Evolutionary conservation across 2,797 vertebrate species (phyloP).

Genomic region (Liparis tanakae): DNA sequence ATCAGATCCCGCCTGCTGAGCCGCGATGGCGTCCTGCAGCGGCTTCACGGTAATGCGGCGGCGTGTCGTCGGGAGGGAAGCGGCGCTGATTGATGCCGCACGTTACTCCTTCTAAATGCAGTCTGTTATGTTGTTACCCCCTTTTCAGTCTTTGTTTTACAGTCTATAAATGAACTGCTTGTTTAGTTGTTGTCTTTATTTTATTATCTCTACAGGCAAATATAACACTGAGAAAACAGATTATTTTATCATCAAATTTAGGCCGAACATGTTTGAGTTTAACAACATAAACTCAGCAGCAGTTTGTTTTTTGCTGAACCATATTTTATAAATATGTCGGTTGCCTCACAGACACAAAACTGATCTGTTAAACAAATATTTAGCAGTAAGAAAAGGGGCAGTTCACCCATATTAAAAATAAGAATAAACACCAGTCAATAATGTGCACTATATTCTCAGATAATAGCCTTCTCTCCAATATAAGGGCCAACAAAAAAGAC

Average conservation of each 20-base stretch:
- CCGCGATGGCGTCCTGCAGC: constrained; percentile 27
- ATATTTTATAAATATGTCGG: not conserved
- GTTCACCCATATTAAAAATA: not conserved
- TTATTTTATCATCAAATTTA: constrained; percentile 1
- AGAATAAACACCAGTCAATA: not conserved
- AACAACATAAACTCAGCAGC: not conserved
- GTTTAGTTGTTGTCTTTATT: not conserved
- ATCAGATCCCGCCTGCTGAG: constrained; percentile 44
- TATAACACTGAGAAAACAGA: not conserved
- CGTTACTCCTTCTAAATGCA: constrained; percentile 8
- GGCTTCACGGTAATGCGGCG: constrained; percentile 19
- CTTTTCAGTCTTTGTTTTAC: not conserved
- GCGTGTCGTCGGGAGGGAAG: constrained; percentile 30
- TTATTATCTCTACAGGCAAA: not conserved
- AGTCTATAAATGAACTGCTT: not conserved
- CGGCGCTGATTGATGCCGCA: constrained; percentile 45
- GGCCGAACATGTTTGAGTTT: not conserved
- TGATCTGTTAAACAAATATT: not conserved
- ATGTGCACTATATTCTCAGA: too few species aligned
- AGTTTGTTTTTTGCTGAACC: not conserved
- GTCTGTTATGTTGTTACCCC: not conserved
- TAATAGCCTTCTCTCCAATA: too few species aligned
- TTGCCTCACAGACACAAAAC: not conserved
- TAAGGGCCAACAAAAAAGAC: too few species aligned
- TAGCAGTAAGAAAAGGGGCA: not conserved